Evolutionary conservation across 2,888 invertebrate genomes (phyloP).

Genomic region (Orchesella flavescens): DNA sequence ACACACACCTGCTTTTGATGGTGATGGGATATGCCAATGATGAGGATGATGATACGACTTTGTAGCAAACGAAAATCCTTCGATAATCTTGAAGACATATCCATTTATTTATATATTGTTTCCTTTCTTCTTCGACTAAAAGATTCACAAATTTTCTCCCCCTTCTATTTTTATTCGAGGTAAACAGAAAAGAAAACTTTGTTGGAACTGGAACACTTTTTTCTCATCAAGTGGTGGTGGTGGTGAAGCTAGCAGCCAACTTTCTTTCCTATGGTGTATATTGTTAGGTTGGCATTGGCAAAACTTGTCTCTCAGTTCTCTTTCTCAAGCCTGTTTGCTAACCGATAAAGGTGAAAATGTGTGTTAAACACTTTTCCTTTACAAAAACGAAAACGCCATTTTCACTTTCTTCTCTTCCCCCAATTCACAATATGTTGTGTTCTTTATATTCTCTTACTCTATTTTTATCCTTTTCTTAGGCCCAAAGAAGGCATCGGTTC

Average conservation of each 20-base stretch:
- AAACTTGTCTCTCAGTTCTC: not conserved
- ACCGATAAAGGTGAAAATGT: slow-evolving; percentile 20
- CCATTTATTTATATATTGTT: slow-evolving; percentile 1
- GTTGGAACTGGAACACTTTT: not conserved
- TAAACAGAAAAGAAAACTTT: slow-evolving; percentile 5
- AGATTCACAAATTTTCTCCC: not conserved
- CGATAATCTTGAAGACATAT: slow-evolving; percentile 33
- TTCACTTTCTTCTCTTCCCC: slow-evolving; percentile 35
- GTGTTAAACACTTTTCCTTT: slow-evolving; percentile 7
- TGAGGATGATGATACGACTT: slow-evolving; percentile 13
- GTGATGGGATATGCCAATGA: slow-evolving; percentile 5
- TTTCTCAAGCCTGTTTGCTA: not conserved
- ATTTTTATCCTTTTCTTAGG: not conserved
- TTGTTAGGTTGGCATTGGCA: not conserved
- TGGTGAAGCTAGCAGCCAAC: not conserved
- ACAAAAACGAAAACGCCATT: slow-evolving; percentile 25
- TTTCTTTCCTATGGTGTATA: too few species aligned
- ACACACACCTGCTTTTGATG: slow-evolving; percentile 37
- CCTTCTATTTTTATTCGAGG: not conserved
- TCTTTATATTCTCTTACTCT: not conserved
- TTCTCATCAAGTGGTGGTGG: not conserved
- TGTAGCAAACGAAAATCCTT: slow-evolving; percentile 13
- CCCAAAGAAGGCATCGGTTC: not conserved
- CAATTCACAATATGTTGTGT: too few species aligned
- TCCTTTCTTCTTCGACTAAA: not conserved